Conservation (phyloP, 2,888 invertebrate species). For the Neoaliturus tenellus region DNA sequence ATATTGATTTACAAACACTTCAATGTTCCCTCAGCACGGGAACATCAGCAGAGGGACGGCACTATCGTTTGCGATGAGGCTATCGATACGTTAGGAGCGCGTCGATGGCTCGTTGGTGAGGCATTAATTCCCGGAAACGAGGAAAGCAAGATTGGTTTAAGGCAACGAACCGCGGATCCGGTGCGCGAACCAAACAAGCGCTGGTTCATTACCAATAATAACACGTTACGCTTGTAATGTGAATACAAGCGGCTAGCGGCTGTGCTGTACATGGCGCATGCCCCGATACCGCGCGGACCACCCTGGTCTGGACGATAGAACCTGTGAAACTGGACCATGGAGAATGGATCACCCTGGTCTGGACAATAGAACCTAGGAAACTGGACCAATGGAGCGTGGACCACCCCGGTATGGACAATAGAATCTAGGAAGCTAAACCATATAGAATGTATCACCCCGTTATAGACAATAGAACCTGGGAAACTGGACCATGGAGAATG, state of each 20-base stretch:
- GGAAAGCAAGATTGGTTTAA: conserved; percentile 53
- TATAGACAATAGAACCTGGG: no score
- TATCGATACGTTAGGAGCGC: conserved; percentile 31
- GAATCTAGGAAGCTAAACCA: no score
- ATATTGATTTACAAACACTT: no score
- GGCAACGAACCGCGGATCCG: conserved; percentile 47
- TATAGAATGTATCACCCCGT: no score
- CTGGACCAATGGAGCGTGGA: no score
- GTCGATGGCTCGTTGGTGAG: conserved; percentile 44
- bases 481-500: no score
- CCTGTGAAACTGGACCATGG: no score
- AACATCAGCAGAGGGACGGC: not conserved
- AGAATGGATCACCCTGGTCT: not conserved
- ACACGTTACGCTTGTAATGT: conserved; percentile 47
- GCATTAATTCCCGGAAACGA: conserved; percentile 53
- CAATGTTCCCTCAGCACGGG: not conserved
- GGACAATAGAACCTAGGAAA: no score
- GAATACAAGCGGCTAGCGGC: conserved; percentile 1
- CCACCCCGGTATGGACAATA: no score
- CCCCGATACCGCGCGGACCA: no score
- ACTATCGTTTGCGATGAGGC: not conserved
- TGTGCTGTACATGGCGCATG: conserved; percentile 5
- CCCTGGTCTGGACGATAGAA: no score
- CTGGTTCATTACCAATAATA: conserved; percentile 53
- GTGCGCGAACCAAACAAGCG: conserved; percentile 43